phyloP scores from a whole-genome alignment of 2,113 vertebrate genomes.

The Leptodactylus fuscus region DNA sequence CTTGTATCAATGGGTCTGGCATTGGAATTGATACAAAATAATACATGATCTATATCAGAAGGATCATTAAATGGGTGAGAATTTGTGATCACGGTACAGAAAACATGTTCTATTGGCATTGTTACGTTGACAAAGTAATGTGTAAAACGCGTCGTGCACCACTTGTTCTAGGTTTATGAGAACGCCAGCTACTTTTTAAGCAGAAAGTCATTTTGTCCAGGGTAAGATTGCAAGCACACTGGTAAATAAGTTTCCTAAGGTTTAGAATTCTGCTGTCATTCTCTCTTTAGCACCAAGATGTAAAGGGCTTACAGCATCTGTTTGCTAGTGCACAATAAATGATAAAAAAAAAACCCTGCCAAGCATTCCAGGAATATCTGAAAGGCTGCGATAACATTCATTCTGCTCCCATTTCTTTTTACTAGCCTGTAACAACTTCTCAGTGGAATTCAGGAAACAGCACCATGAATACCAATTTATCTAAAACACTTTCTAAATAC shows the following conservation, averaged over 20 bases:
- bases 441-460: constrained; percentile 42
- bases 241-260: constrained; percentile 25
- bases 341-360: constrained; percentile 5
- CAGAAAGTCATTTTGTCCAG: constrained; percentile 19
- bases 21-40: background rate
- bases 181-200: background rate
- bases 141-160: background rate
- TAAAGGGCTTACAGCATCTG: constrained; percentile 53
- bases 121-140: background rate
- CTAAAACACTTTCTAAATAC: constrained; percentile 33
- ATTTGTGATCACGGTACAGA: background rate
- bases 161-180: background rate
- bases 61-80: background rate
- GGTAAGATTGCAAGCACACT: background rate
- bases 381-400: constrained; percentile 58
- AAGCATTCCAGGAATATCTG: constrained; percentile 58
- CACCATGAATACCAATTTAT: constrained; percentile 49
- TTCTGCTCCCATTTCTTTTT: constrained; percentile 38
- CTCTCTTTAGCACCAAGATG: constrained; percentile 28
- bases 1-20: too few relatives aligned
- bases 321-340: constrained; percentile 50
- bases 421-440: constrained; percentile 50
- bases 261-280: constrained; percentile 36
- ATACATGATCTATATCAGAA: background rate
- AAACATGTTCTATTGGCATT: background rate